Percentiles rank a stretch among this genome's conserved stretches.
Conservation (phyloP, 2,888 invertebrate species). For the Aproaerema taeniolella region DNA sequence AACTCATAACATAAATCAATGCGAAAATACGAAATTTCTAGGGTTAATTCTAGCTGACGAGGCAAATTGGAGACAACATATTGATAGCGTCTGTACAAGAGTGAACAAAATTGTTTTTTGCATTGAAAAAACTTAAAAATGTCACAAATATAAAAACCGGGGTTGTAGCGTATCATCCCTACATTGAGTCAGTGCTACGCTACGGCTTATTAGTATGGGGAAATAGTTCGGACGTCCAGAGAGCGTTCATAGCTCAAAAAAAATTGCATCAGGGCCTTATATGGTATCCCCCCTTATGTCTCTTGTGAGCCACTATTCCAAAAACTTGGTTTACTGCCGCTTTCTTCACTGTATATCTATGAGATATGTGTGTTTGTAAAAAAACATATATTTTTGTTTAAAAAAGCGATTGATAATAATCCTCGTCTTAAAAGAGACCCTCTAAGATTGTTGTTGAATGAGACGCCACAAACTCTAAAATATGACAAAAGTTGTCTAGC, state of each 20-base stretch:
- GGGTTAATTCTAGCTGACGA: not conserved
- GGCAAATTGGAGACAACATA: not conserved
- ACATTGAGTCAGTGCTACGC: not conserved
- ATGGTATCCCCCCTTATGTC: not conserved
- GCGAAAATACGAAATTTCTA: not conserved
- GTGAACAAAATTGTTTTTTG: conserved; percentile 1
- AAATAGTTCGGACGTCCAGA: not conserved
- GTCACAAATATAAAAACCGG: not conserved
- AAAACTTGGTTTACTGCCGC: not conserved
- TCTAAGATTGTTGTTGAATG: no score
- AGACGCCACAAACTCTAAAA: no score
- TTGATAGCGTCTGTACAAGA: not conserved
- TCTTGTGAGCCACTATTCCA: not conserved
- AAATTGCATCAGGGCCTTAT: conserved; percentile 1
- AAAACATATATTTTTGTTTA: no score
- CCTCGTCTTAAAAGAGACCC: no score
- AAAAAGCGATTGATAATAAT: no score
- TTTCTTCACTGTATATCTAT: no score
- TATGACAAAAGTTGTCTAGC: no score
- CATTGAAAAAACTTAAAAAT: not conserved
- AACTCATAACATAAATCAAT: not conserved
- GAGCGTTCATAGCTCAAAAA: conserved; percentile 3
- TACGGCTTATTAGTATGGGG: conserved; percentile 2
- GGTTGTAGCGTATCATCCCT: not conserved
- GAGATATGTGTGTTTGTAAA: no score